Percentiles rank a stretch among this genome's conserved stretches.
Evolutionary conservation across 2,888 invertebrate genomes (phyloP).

Genomic region (Himalopsyche japonica): DNA sequence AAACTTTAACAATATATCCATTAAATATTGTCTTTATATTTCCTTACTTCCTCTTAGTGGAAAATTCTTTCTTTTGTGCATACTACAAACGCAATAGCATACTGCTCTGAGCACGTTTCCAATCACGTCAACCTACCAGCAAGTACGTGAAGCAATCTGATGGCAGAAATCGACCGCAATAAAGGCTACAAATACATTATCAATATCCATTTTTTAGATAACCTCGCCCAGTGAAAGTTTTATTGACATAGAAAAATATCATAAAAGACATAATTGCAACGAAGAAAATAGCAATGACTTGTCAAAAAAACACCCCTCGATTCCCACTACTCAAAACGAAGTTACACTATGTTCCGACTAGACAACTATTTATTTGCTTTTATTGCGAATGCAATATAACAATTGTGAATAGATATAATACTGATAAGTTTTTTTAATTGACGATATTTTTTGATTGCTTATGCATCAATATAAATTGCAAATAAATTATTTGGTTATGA

Average conservation of each 20-base stretch:
- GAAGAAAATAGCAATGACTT: background rate
- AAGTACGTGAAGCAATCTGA: slow-evolving; percentile 30
- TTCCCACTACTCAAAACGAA: background rate
- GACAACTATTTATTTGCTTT: too few relatives aligned
- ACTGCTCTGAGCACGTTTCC: slow-evolving; percentile 30
- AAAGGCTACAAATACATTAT: slow-evolving; percentile 28
- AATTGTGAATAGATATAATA: too few relatives aligned
- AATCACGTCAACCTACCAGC: slow-evolving; percentile 26
- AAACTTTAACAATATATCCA: too few relatives aligned
- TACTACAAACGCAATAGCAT: slow-evolving; percentile 11
- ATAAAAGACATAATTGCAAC: background rate
- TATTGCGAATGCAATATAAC: too few relatives aligned
- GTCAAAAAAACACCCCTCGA: background rate
- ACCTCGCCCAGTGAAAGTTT: slow-evolving; percentile 29
- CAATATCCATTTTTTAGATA: slow-evolving; percentile 29
- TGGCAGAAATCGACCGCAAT: slow-evolving; percentile 24
- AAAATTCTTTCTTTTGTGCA: slow-evolving; percentile 17
- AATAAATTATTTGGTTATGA: too few relatives aligned
- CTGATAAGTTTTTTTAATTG: too few relatives aligned
- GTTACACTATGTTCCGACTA: too few relatives aligned
- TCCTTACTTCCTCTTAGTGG: background rate
- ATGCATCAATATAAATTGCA: too few relatives aligned
- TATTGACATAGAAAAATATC: slow-evolving; percentile 12
- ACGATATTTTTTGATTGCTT: too few relatives aligned
- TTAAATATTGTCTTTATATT: background rate